Base-by-base conservation (phyloP, 2,113 vertebrate species). In the Athene noctua region DNA sequence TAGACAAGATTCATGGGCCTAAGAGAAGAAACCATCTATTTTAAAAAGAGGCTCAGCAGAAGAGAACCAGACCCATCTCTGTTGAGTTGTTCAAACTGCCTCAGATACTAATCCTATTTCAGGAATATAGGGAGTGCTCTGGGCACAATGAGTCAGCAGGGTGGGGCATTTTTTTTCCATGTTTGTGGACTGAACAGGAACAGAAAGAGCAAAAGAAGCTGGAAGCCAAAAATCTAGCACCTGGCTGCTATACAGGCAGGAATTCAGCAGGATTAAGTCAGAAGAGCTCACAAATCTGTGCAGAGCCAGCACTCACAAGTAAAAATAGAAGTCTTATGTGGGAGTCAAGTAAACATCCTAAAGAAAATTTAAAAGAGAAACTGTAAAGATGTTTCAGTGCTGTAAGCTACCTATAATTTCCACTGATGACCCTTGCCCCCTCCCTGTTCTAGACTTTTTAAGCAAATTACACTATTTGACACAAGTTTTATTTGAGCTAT, bases 141-240 rank as follows among this genome's bases (percentile, higher is more conserved):
- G 91, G 92, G 47, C 86, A 75, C 88, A 75, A 3, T 97, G 95
- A 97, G 87, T 97, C 97, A 97, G 93, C 74, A 67, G 97, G 96
- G 95, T 90, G 94, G 89, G 87, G 91, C 86, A 51, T 13, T 13
- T 86, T 88, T 94, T 91, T 86, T 81, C 95, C 89, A 74, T 94
- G 93, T 91, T 96, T 90, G 93, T 92, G 71, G 55, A 66, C 54
- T 80, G 89, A 86, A 79, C 51, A 49, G 85, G 94, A 96, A 95
- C 66, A 73, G 62, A 95, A 92, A 90, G 78, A 70, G 67, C 62
- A 75, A 68, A 91, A 79, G 83, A 75, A 90, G 63, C 51, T 96
- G 79, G 67, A 90, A 92, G 59, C 38, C 67, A 88, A 59, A 87
- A 95, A 86, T 62, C 15, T 15, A 82, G 81, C 94, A 97, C 96